Conservation (phyloP, 2,888 invertebrate species). For the Melanargia galathea region DNA sequence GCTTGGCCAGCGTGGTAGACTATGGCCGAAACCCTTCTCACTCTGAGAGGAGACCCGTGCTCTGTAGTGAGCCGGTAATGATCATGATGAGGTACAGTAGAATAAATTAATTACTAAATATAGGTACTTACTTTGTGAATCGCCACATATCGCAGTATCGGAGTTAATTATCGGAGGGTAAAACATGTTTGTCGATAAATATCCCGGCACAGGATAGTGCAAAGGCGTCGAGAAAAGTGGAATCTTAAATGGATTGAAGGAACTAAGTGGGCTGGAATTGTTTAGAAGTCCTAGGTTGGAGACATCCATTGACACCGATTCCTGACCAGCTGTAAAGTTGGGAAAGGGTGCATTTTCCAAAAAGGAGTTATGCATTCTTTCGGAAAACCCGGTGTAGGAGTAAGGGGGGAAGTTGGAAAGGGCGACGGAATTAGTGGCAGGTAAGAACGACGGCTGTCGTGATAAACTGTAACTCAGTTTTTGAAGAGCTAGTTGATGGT, state of each 20-base stretch:
- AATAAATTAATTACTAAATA: too few relatives aligned
- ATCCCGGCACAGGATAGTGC: constrained; percentile 67
- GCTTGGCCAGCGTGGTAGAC: too few relatives aligned
- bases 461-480: constrained; percentile 74
- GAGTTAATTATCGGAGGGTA: constrained; percentile 64
- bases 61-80: too few relatives aligned
- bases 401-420: constrained; percentile 60
- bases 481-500: constrained; percentile 72
- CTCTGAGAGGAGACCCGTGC: too few relatives aligned
- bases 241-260: constrained; percentile 66
- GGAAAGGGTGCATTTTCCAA: constrained; percentile 59
- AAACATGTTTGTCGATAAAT: constrained; percentile 73
- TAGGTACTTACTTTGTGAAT: constrained; percentile 57
- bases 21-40: too few relatives aligned
- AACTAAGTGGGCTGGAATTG: constrained; percentile 52
- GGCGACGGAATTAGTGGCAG: constrained; percentile 52
- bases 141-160: constrained; percentile 48
- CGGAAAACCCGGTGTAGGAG: constrained; percentile 56
- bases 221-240: constrained; percentile 65
- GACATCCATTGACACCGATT: constrained; percentile 50
- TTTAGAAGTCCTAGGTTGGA: constrained; percentile 53
- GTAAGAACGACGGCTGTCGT: constrained; percentile 56
- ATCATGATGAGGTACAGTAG: too few relatives aligned
- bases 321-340: constrained; percentile 60
- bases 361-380: constrained; percentile 53